These are phyloP conservation scores for Calosoma granatense DNA, from an alignment of 1,140 invertebrate species.

Conservation along the genomic window DNA sequence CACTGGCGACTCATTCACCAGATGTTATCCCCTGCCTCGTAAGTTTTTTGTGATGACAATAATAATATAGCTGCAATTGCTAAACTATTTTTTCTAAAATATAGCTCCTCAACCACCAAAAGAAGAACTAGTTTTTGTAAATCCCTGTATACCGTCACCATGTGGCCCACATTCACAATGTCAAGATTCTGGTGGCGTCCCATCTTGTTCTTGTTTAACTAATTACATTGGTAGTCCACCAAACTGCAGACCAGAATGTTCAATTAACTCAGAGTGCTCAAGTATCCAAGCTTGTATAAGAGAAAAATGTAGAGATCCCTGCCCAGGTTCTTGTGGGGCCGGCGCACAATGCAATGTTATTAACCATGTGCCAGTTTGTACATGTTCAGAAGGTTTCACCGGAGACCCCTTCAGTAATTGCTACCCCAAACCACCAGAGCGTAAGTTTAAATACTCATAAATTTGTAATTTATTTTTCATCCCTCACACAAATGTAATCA, in stretches of 20 bases:
- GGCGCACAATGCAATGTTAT: constrained; percentile 48
- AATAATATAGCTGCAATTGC: neutral
- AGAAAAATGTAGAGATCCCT: constrained; percentile 56
- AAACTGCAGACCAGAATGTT: constrained; percentile 58
- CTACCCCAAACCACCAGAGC: constrained; percentile 31
- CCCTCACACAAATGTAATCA: constrained; percentile 15
- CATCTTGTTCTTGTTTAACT: constrained; percentile 51
- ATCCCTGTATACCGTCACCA: constrained; percentile 55
- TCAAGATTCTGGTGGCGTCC: constrained; percentile 43
- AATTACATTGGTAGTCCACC: constrained; percentile 58
- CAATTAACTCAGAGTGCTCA: constrained; percentile 50
- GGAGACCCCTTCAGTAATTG: constrained; percentile 62
- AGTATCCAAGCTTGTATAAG: constrained; percentile 49
- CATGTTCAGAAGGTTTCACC: constrained; percentile 51
- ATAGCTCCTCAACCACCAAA: constrained; percentile 13
- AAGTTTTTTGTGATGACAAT: constrained; percentile 21
- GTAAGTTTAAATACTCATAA: constrained; percentile 32
- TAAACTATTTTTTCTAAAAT: neutral
- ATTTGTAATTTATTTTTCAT: constrained; percentile 4
- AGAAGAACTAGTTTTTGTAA: constrained; percentile 17
- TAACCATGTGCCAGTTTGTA: constrained; percentile 52
- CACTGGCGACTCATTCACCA: constrained; percentile 71
- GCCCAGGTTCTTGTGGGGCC: constrained; percentile 55
- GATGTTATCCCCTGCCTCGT: constrained; percentile 47
- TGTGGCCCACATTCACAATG: constrained; percentile 63